Percentiles rank a stretch among this genome's conserved stretches.
These are phyloP conservation scores for Cephalopholis sonnerati DNA, from an alignment of 2,113 vertebrate genomes.

Conservation along the genomic window DNA sequence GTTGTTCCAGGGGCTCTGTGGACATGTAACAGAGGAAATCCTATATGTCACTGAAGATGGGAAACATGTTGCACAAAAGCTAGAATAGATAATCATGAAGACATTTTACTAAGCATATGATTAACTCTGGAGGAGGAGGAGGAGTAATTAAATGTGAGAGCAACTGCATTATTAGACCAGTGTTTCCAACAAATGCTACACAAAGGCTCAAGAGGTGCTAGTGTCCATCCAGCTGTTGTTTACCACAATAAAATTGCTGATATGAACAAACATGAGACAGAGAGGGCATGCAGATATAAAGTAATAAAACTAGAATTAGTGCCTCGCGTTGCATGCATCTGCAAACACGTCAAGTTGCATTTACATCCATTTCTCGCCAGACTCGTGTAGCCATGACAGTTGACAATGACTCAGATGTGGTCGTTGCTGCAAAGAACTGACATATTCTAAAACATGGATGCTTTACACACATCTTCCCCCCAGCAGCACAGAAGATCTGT, in stretches of 20 bases:
- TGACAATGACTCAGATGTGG: too few relatives aligned
- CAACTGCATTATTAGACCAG: background rate
- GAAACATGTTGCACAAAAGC: slow-evolving; percentile 16
- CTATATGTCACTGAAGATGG: slow-evolving; percentile 17
- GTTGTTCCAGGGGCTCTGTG: slow-evolving; percentile 36
- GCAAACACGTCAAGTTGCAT: too few relatives aligned
- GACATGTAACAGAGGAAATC: slow-evolving; percentile 53
- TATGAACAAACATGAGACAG: background rate
- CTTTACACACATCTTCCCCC: too few relatives aligned
- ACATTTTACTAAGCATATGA: background rate
- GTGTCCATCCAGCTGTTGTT: background rate
- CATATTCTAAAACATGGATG: too few relatives aligned
- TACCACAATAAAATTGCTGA: background rate
- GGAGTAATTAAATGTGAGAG: background rate
- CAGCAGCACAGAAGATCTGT: too few relatives aligned
- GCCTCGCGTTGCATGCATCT: too few relatives aligned
- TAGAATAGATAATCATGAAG: background rate
- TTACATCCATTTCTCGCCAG: too few relatives aligned
- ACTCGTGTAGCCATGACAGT: too few relatives aligned
- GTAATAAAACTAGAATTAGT: too few relatives aligned
- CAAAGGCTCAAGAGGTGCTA: background rate
- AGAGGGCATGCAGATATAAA: background rate
- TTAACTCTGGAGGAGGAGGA: background rate
- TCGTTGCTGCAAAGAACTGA: too few relatives aligned
- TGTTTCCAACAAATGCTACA: background rate